These are phyloP conservation scores for Molorchus minor DNA, from an alignment of 2,888 invertebrate genomes.

Conservation along the genomic window DNA sequence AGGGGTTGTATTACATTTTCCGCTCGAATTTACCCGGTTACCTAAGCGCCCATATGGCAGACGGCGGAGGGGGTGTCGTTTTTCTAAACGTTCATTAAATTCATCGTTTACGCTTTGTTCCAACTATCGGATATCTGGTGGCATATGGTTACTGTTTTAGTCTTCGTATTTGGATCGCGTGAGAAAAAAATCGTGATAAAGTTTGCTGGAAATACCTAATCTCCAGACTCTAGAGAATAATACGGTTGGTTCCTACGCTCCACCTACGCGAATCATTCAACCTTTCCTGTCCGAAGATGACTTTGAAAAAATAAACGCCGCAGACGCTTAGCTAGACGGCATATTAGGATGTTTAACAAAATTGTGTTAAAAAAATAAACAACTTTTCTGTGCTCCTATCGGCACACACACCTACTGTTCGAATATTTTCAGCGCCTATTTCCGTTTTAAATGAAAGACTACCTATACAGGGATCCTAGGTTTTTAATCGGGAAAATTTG, in stretches of 20 bases:
- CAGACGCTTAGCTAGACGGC: slow-evolving; percentile 24
- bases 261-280: slow-evolving; percentile 30
- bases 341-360: too few species aligned
- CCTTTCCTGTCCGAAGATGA: slow-evolving; percentile 33
- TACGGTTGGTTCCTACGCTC: slow-evolving; percentile 34
- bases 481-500: too few species aligned
- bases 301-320: slow-evolving; percentile 23
- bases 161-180: not conserved
- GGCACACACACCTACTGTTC: too few species aligned
- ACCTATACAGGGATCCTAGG: too few species aligned
- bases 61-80: slow-evolving; percentile 49
- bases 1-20: slow-evolving; percentile 51
- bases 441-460: too few species aligned
- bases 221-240: too few species aligned
- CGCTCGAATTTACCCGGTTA: slow-evolving; percentile 36
- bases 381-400: too few species aligned
- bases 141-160: slow-evolving; percentile 35
- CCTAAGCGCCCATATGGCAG: slow-evolving; percentile 41
- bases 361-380: too few species aligned
- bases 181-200: not conserved
- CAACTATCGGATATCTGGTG: slow-evolving; percentile 38
- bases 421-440: too few species aligned
- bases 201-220: too few species aligned
- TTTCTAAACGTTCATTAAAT: slow-evolving; percentile 49
- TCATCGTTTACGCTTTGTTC: slow-evolving; percentile 33